Evolutionary conservation across 2,113 vertebrate species (phyloP).

Genomic region (Microcebus tavaratra): DNA sequence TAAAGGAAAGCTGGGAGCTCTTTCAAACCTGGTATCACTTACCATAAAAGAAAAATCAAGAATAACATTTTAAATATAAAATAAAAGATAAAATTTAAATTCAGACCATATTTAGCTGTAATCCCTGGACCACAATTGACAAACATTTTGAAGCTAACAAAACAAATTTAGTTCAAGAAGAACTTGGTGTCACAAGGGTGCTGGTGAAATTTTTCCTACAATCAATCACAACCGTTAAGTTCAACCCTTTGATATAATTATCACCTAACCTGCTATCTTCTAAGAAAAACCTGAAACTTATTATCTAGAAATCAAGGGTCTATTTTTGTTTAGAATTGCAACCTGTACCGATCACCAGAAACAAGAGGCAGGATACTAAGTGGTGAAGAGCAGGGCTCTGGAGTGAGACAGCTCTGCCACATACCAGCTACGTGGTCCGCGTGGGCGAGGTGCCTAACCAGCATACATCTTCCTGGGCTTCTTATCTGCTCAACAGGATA

Average conservation of each 20-base stretch:
- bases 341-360: background rate
- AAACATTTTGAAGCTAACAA: background rate
- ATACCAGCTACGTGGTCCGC: background rate
- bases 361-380: background rate
- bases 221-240: background rate
- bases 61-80: background rate
- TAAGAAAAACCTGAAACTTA: slow-evolving; percentile 2
- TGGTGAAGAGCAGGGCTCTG: background rate
- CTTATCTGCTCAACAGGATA: background rate
- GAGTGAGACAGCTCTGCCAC: background rate
- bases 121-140: background rate
- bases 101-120: background rate
- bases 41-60: background rate
- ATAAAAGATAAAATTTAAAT: background rate
- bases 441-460: background rate
- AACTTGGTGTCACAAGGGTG: background rate
- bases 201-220: background rate
- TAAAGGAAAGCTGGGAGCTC: background rate
- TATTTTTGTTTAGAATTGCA: slow-evolving; percentile 10
- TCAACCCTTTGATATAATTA: background rate
- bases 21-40: background rate
- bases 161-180: background rate
- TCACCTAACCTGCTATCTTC: background rate
- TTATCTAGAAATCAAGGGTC: background rate
- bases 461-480: background rate